These are phyloP conservation scores for Rhagologus leucostigma DNA, from an alignment of 2,113 vertebrate species.

Conservation along the genomic window DNA sequence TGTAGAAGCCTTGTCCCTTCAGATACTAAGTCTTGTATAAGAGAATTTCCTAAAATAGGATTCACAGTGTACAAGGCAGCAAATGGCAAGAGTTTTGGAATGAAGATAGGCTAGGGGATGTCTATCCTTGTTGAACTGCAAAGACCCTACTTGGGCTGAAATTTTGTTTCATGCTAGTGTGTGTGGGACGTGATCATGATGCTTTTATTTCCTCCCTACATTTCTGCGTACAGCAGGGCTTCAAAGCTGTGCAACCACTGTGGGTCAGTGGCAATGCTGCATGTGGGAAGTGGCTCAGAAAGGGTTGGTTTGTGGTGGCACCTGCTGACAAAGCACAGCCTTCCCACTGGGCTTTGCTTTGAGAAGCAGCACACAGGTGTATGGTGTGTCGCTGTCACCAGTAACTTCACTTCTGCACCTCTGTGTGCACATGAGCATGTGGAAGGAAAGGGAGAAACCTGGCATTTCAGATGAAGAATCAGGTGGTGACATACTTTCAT, in stretches of 20 bases:
- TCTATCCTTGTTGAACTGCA: neutral
- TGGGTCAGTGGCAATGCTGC: neutral
- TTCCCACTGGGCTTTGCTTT: neutral
- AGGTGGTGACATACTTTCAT: neutral
- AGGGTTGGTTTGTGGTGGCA: neutral
- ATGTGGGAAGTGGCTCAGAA: neutral
- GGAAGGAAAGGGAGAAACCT: neutral
- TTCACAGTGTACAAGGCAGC: neutral
- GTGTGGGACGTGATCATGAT: neutral
- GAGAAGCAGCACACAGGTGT: neutral
- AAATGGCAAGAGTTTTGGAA: neutral
- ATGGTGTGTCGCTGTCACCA: neutral
- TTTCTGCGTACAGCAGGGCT: neutral
- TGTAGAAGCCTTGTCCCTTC: neutral
- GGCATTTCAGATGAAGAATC: neutral
- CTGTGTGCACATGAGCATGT: accelerated
- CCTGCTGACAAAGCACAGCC: neutral
- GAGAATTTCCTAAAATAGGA: neutral
- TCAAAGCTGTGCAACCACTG: neutral
- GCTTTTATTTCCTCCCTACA: neutral
- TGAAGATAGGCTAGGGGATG: neutral
- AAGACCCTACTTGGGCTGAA: neutral
- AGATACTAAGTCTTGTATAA: neutral
- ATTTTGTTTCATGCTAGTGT: neutral
- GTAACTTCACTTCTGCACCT: neutral